phyloP scores from a whole-genome alignment of 2,113 vertebrate genomes.

The Geococcyx californianus region DNA sequence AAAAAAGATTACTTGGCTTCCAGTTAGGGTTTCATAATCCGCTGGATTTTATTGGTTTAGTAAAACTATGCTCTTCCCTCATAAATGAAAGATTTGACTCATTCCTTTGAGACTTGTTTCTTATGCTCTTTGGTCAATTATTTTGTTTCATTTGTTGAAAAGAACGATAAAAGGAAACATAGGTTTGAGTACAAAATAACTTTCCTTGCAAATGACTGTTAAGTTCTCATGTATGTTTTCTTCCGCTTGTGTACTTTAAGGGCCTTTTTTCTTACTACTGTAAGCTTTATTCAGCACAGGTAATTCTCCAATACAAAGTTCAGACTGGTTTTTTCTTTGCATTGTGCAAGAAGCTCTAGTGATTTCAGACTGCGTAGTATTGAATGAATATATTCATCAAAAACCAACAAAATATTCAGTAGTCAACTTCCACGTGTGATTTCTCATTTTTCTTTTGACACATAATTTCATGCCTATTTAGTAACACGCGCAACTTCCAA shows the following conservation, averaged over 20 bases:
- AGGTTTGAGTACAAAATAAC: neutral
- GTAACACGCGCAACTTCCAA: neutral
- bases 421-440: neutral
- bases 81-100: constrained; percentile 31
- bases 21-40: constrained; percentile 24
- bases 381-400: neutral
- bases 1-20: neutral
- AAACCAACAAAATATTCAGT: neutral
- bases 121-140: neutral
- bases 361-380: neutral
- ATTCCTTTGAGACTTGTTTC: constrained; percentile 12
- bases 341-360: neutral
- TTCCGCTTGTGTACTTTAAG: neutral
- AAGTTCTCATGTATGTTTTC: neutral
- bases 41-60: constrained; percentile 22
- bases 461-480: neutral
- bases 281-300: neutral
- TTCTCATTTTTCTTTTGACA: neutral
- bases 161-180: neutral
- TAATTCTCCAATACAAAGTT: neutral
- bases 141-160: constrained; percentile 27
- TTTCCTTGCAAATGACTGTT: neutral
- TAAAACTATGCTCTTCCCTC: constrained; percentile 29
- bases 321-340: neutral
- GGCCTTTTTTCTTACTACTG: neutral